Evolutionary conservation across 2,888 invertebrate genomes (phyloP), one percentile per base, ranked within the genome.

Genomic region (Dasysyrphus albostriatus): DNA sequence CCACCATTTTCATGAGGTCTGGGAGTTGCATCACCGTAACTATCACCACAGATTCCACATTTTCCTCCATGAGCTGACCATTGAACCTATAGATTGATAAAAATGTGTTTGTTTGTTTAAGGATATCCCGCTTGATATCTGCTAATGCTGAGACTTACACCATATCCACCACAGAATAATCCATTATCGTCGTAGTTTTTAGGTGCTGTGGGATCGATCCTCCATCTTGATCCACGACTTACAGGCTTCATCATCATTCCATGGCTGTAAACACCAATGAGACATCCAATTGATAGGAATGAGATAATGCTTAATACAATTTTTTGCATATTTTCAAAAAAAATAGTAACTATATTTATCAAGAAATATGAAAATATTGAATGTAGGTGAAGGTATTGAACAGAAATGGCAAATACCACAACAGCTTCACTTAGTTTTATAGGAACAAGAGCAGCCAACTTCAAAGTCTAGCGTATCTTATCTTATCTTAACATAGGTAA

Each of bases 41-140:
- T 90, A 89, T 95, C 94, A 2, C 95, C 95, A 88, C 94, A 95
- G 0, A 93, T 88, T 0, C 95, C 95, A 88, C 95, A 95, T 65
- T 91, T 92, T 2, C 94, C 94, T 2, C 89, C 90, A 82, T 93
- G 91, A 29, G 89, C 83, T 5, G 89, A 42, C 90, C 93, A 93
- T 91, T 94, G 94, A 19, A 88, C 89, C 92, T 92, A 42, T 24
- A 24, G 2, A 42, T 58, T 47, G 3, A 58, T 10, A 8, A 59
- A 59, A 59, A n/a, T 24, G 19, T 34, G 14, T 47, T 51, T 67
- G 32, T 19, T 32, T n/a, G 1, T 24, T 32, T 10, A 49, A 2
- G 39, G 2, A 16, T 14, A 58, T 14, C 1, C 2, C 10, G 16
- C 1, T 6, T n/a, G 6, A 16, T 29, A 14, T 29, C 39, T 59